Evolutionary conservation across 2,113 vertebrate genomes (phyloP).

Genomic region (Neolamprologus modestus): DNA sequence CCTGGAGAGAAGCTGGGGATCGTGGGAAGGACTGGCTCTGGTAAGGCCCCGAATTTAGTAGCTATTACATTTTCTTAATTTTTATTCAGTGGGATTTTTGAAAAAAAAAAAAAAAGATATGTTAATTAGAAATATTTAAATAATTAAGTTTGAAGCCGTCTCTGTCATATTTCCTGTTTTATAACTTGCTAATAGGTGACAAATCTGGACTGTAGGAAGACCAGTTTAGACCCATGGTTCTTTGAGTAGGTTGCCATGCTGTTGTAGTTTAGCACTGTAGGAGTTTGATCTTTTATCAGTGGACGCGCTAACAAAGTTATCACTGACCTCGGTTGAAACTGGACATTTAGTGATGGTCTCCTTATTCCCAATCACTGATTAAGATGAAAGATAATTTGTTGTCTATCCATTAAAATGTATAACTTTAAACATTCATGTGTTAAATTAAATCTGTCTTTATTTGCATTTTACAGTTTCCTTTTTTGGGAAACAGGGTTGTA

Average conservation of each 20-base stretch:
- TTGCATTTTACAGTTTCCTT: neutral
- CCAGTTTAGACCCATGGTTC: neutral
- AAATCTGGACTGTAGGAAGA: neutral
- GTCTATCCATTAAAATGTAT: neutral
- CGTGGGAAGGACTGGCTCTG: conserved; percentile 77
- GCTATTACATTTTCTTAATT: neutral
- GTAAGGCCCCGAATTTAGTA: conserved; percentile 29
- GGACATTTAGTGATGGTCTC: neutral
- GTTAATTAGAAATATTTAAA: neutral
- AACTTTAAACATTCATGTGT: neutral
- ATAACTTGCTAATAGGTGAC: neutral
- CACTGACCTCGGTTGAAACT: neutral
- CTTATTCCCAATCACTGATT: neutral
- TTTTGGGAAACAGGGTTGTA: neutral
- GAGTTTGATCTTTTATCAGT: neutral
- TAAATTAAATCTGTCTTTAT: neutral
- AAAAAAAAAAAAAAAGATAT: rapidly evolving
- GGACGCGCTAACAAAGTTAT: neutral
- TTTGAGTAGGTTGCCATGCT: neutral
- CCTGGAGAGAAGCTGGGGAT: conserved; percentile 76
- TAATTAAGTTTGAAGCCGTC: neutral
- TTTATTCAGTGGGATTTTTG: neutral
- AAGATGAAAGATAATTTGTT: neutral
- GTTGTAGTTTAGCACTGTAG: neutral
- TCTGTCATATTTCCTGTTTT: neutral